Conservation (phyloP, 2,888 invertebrate genomes). For the Acleris cristana region DNA sequence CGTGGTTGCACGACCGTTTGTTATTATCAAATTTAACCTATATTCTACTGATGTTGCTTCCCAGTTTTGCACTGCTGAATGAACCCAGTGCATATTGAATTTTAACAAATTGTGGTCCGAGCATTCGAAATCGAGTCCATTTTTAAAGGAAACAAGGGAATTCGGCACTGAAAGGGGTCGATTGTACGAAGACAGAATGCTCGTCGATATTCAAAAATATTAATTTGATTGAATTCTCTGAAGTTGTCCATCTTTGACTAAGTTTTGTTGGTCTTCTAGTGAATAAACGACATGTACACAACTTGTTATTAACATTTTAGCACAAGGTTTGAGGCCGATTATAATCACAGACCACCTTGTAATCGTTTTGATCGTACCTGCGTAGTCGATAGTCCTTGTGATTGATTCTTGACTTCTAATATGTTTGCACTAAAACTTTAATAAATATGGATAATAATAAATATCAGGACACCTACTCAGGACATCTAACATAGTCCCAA, state of each 20-base stretch:
- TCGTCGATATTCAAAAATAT: too few species aligned
- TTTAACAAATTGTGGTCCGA: neutral
- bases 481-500: too few species aligned
- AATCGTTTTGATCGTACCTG: slow-evolving; percentile 7
- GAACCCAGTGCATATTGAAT: neutral
- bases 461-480: neutral
- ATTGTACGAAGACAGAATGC: too few species aligned
- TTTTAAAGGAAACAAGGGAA: neutral
- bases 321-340: slow-evolving; percentile 11
- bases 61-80: slow-evolving; percentile 19
- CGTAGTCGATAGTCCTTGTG: neutral
- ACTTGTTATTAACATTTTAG: slow-evolving; percentile 12
- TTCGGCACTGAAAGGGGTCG: neutral
- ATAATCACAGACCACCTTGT: slow-evolving; percentile 14
- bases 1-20: neutral
- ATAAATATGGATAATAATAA: neutral
- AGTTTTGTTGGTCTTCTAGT: neutral
- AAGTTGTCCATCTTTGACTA: too few species aligned
- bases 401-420: slow-evolving; percentile 1
- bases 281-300: neutral
- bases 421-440: neutral
- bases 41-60: slow-evolving; percentile 21
- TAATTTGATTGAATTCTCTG: too few species aligned
- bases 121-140: neutral
- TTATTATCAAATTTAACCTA: slow-evolving; percentile 22